Percentiles rank a stretch among this genome's conserved stretches.
Conservation (phyloP, 2,113 vertebrate species). For the Chitala chitala region DNA sequence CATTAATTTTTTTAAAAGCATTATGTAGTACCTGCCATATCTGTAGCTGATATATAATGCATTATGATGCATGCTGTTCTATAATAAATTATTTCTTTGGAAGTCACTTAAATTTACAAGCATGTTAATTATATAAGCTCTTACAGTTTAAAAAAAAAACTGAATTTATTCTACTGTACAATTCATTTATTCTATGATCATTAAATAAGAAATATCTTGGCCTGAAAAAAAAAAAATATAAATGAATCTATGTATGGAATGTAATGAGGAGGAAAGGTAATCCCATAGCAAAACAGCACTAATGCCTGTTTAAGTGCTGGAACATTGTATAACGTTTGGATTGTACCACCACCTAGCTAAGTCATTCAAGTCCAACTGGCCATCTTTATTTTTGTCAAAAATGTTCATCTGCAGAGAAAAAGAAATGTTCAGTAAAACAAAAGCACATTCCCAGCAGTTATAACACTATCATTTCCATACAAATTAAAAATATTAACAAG, state of each 20-base stretch:
- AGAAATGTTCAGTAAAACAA: background rate
- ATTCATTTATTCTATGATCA: no score
- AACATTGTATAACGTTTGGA: background rate
- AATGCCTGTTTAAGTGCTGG: background rate
- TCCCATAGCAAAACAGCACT: background rate
- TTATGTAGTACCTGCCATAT: no score
- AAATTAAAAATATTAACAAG: no score
- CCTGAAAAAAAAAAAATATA: no score
- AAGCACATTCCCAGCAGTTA: no score
- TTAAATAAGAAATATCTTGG: background rate
- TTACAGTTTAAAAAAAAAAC: no score
- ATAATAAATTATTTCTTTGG: background rate
- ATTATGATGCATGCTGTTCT: background rate
- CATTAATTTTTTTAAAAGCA: background rate
- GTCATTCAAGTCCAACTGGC: conserved; percentile 86
- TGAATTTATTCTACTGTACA: background rate
- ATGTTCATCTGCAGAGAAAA: conserved; percentile 84
- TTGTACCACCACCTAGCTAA: conserved; percentile 74
- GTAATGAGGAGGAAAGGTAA: no score
- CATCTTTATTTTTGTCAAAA: conserved; percentile 94
- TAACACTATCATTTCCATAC: no score
- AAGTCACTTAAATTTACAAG: background rate
- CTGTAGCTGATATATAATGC: no score
- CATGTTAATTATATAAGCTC: no score
- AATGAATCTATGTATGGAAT: no score